These are phyloP conservation scores for Taurulus bubalis DNA, from an alignment of 2,113 vertebrate genomes.

Conservation along the genomic window DNA sequence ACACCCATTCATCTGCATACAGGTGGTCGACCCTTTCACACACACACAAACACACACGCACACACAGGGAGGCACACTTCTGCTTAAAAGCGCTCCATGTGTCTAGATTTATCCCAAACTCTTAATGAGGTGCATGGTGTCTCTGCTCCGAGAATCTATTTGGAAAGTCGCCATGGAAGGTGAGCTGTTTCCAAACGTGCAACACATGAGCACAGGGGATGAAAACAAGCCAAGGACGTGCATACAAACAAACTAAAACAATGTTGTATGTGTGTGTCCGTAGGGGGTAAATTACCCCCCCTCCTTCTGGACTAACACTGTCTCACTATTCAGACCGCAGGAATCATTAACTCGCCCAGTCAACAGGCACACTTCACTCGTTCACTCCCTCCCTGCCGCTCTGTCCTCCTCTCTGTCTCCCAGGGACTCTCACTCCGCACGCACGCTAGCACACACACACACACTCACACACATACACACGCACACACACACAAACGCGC, in stretches of 20 bases:
- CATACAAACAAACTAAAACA: conserved; percentile 37
- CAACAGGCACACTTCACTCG: conserved; percentile 76
- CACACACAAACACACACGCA: no score
- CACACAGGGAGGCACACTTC: conserved; percentile 63
- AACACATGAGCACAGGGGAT: conserved; percentile 18
- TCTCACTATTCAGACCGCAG: conserved; percentile 68
- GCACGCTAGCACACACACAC: not conserved
- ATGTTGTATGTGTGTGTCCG: conserved; percentile 47
- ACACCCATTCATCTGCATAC: conserved; percentile 80
- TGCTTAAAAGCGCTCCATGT: conserved; percentile 50
- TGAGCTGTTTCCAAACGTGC: conserved; percentile 30
- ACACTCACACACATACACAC: conserved; percentile 43
- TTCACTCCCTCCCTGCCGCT: conserved; percentile 34
- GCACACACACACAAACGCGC: conserved; percentile 60
- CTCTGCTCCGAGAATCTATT: conserved; percentile 19
- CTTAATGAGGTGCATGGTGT: not conserved
- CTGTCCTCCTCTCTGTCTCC: conserved; percentile 57
- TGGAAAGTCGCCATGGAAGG: conserved; percentile 39
- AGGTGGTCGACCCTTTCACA: conserved; percentile 76
- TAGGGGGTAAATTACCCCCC: conserved; percentile 67
- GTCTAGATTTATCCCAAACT: conserved; percentile 30
- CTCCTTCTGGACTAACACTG: conserved; percentile 56
- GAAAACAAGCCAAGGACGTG: conserved; percentile 12
- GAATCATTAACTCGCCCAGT: conserved; percentile 80
- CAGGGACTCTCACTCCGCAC: conserved; percentile 2